Evolutionary conservation across 1,140 invertebrate genomes (phyloP).

Genomic region (Odontomachus brunneus): DNA sequence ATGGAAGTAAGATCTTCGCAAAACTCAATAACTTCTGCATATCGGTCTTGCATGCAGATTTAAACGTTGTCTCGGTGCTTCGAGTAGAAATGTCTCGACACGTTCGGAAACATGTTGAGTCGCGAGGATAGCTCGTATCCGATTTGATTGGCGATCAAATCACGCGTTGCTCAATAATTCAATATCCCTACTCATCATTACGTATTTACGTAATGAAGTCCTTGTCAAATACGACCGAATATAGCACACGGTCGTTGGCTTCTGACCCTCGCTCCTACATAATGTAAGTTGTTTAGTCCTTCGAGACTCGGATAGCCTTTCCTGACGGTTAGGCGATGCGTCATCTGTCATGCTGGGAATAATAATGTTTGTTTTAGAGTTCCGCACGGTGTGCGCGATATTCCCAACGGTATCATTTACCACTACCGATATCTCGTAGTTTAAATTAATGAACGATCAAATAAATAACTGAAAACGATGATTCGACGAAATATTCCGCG

Average conservation of each 20-base stretch:
- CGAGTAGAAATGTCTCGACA: background rate
- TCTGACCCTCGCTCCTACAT: constrained; percentile 36
- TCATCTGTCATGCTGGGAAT: constrained; percentile 56
- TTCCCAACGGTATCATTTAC: background rate
- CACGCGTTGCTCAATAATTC: constrained; percentile 40
- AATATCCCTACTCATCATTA: background rate
- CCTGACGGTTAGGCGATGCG: constrained; percentile 40
- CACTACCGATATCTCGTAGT: background rate
- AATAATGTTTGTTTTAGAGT: constrained; percentile 43
- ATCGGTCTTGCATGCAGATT: background rate
- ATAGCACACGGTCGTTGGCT: constrained; percentile 66
- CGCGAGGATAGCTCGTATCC: background rate
- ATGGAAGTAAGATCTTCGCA: background rate
- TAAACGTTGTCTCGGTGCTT: background rate
- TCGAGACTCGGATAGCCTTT: constrained; percentile 25
- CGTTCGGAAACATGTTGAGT: too few relatives aligned
- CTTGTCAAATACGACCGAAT: constrained; percentile 46
- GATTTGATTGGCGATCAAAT: background rate
- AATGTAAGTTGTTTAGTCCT: constrained; percentile 42
- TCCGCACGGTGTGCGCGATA: background rate
- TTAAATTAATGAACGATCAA: background rate
- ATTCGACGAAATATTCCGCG: background rate
- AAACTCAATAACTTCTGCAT: background rate
- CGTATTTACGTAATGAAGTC: background rate
- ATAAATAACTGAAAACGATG: background rate